These are phyloP conservation scores for Microcebus jonahi DNA, from an alignment of 2,113 vertebrate genomes.

Conservation along the genomic window DNA sequence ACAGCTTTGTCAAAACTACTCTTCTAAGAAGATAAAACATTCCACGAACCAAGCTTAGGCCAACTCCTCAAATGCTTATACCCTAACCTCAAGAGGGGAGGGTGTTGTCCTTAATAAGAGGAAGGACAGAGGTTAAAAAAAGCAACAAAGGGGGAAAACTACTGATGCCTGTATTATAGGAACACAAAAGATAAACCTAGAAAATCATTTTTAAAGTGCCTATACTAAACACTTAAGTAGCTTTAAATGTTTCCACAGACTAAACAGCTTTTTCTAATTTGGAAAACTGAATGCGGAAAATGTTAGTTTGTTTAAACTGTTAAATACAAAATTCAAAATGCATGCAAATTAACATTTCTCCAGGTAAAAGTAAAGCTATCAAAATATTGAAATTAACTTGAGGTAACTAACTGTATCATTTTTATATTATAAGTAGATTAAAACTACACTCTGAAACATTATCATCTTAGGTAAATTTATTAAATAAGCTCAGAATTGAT, in stretches of 20 bases:
- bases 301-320: constrained; percentile 78
- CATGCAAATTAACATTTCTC: constrained; percentile 74
- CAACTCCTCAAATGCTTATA: neutral
- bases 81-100: neutral
- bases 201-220: neutral
- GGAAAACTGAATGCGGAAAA: constrained; percentile 42
- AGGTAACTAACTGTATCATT: constrained; percentile 52
- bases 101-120: neutral
- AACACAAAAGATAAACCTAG: neutral
- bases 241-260: neutral
- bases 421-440: constrained; percentile 75
- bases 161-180: neutral
- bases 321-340: constrained; percentile 77
- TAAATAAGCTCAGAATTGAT: constrained; percentile 74
- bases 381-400: constrained; percentile 73
- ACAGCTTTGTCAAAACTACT: neutral
- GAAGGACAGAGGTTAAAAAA: neutral
- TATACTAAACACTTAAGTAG: neutral
- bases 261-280: too few relatives aligned
- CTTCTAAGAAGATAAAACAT: neutral
- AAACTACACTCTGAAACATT: constrained; percentile 76
- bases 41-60: neutral
- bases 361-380: constrained; percentile 71
- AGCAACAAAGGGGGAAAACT: neutral
- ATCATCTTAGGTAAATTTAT: constrained; percentile 71